phyloP scores from a whole-genome alignment of 2,888 invertebrate genomes.

The Pristionchus entomophagus region DNA sequence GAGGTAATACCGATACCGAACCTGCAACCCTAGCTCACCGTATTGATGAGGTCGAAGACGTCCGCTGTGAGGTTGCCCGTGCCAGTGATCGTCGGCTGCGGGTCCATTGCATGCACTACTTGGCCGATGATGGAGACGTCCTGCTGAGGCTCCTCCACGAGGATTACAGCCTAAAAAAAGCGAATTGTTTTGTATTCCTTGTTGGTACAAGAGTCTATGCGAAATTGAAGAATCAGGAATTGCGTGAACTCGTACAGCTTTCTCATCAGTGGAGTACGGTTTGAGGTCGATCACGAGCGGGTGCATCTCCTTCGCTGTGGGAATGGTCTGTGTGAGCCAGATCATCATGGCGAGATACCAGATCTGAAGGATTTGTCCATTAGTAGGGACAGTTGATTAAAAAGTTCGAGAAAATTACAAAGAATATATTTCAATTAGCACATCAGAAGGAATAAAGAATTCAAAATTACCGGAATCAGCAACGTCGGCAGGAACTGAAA shows the following conservation, averaged over 20 bases:
- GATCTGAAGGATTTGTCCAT: constrained; percentile 25
- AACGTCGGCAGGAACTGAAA: constrained; percentile 68
- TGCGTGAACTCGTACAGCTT: background rate
- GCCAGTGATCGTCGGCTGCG: background rate
- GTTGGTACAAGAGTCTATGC: no score
- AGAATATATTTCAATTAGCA: no score
- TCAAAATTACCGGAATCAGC: constrained; percentile 65
- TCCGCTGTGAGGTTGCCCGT: background rate
- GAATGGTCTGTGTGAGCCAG: constrained; percentile 53
- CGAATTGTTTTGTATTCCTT: no score
- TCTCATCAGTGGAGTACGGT: constrained; percentile 42
- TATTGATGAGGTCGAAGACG: background rate
- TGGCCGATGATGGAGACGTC: background rate
- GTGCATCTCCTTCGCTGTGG: constrained; percentile 51
- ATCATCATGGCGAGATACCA: constrained; percentile 55
- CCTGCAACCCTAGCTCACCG: no score
- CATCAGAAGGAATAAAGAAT: no score
- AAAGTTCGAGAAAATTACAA: no score
- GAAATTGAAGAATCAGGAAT: background rate
- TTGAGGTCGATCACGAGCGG: constrained; percentile 53
- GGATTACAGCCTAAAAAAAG: background rate
- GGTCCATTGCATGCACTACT: constrained; percentile 19
- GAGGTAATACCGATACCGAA: no score
- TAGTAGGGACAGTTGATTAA: no score
- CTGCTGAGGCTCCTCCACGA: background rate